Base-by-base conservation (phyloP, 2,113 vertebrate genomes). In the Pandion haliaetus region DNA sequence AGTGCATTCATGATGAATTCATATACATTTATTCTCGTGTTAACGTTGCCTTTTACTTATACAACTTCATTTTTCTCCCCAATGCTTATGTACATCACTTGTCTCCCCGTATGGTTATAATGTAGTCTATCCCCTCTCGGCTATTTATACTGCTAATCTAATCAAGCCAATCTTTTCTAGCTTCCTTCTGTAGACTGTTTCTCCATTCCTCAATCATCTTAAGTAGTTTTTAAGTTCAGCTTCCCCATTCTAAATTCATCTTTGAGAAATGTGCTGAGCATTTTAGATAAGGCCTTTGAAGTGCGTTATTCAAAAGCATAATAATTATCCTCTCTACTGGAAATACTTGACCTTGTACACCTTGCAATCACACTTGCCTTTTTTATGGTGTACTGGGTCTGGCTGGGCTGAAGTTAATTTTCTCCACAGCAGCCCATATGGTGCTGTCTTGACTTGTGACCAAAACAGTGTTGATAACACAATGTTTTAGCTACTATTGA, bases 211-310 rank as follows among this genome's bases (percentile, higher is more conserved):
- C 92, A 94, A 85, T 84, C 92, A 94, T 9, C 73, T 61, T 70
- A 76, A 93, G 91, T 69, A 84, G 54, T 65, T 92, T 90, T 78
- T 73, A 91, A 93, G 55, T 90, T 94, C 79, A 90, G 40, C 40
- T 81, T 77, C 79, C 61, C 45, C n/a, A 65, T 73, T 87, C 81
- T 59, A 87, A 81, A 86, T 72, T 69, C 14, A 42, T 73, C 95
- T 89, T 49, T 88, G n/a, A 81, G n/a, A 85, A 70, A 74, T 2
- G 24, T 29, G 88, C 17, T 0, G 0, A 62, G 26, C 57, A 79
- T 71, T 89, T 80, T n/a, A 82, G 54, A 42, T 52, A 74, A 88
- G 17, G 62, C 38, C 52, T 70, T 50, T 7, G 3, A 65, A 77
- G 15, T 15, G 12, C 21, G 36, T 63, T 85, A 92, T 70, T 92